Base-by-base conservation (phyloP, 2,797 vertebrate species). In the Antrozous pallidus region DNA sequence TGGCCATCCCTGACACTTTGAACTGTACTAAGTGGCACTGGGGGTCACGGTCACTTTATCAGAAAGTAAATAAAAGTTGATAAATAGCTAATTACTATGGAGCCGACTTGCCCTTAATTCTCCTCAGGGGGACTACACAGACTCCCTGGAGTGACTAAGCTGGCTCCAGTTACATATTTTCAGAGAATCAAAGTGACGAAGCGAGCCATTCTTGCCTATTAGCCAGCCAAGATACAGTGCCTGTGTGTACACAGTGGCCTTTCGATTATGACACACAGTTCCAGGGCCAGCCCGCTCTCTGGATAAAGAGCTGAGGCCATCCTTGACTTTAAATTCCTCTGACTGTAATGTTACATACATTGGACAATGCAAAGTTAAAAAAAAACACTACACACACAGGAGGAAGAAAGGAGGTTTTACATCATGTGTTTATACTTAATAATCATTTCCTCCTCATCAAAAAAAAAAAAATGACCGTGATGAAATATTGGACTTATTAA, bases 41-140 rank as follows among this genome's bases (percentile, higher is more conserved):
- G 58, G 88, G 86, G 58, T 91, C 94, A 88, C 1, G 51, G 94
- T 65, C 67, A 69, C 58, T 51, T 84, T 95, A 70, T 96, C 89
- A 88, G 91, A 94, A 98, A 96, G 85, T 85, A 58, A 97, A 94
- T 92, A 86, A 91, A 47, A 26, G 65, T 45, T 58, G 65, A 56
- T 82, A 96, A 96, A 96, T 80, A 24, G 40, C 24, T 73, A 38
- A 92, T 94, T 90, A 87, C 45, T 36, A 31, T 0, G 74, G 83
- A 95, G 95, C 80, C 95, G 61, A 33, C 56, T 31, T 63, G 90
- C 79, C 88, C 93, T 61, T 82, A 84, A 54, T 49, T 33, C 84
- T 90, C 11, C 0, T 1, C 28, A 3, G 26, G 2, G 5, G 88
- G 82, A 58, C 65, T 84, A 36, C 47, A 58, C 88, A 54, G 77